Percentiles rank a stretch among this genome's conserved stretches.
Evolutionary conservation across 2,113 vertebrate species (phyloP).

Genomic region (Suricata suricatta): DNA sequence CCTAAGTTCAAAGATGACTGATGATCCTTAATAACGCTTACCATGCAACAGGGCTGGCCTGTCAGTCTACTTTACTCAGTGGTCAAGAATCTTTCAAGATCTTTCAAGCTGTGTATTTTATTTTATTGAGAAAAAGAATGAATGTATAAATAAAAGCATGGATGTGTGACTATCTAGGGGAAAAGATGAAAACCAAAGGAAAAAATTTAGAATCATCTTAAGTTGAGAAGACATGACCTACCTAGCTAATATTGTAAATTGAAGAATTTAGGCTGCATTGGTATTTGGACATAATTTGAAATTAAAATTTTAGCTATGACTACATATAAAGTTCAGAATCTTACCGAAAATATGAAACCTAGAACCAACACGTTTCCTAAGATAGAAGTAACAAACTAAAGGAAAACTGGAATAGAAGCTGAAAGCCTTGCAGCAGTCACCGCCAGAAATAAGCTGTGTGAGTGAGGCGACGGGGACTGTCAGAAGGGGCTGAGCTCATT

Average conservation of each 20-base stretch:
- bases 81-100: background rate
- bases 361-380: background rate
- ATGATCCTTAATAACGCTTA: background rate
- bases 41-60: background rate
- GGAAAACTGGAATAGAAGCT: background rate
- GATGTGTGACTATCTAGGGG: background rate
- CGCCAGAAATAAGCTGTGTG: background rate
- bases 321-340: background rate
- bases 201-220: background rate
- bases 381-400: background rate
- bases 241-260: background rate
- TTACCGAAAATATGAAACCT: slow-evolving; percentile 8
- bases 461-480: background rate
- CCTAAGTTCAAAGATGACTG: background rate
- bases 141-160: background rate
- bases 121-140: background rate
- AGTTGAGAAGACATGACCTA: background rate
- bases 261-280: background rate
- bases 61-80: background rate
- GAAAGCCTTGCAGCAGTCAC: background rate
- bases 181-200: background rate
- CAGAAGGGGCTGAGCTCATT: slow-evolving; percentile 17
- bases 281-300: background rate
- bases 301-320: background rate
- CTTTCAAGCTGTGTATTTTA: background rate